Conservation (phyloP, 2,113 vertebrate genomes). For the Sinocyclocheilus anshuiensis region DNA sequence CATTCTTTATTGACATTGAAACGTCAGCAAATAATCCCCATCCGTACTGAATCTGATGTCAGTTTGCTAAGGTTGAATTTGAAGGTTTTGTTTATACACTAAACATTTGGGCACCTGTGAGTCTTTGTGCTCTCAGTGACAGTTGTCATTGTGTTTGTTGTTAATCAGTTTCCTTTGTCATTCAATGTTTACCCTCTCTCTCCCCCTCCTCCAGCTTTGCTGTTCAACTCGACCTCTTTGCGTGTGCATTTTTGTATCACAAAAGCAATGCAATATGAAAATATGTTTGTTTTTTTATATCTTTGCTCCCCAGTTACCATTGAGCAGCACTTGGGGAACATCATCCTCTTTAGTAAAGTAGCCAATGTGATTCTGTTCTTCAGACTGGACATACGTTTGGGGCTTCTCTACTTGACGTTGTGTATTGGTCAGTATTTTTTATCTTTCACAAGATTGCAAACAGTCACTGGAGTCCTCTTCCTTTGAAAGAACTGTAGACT, state of each 20-base stretch:
- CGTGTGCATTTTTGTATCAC: background rate
- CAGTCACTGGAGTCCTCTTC: background rate
- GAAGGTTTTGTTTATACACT: conserved; percentile 18
- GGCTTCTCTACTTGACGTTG: conserved; percentile 90
- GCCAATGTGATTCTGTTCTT: conserved; percentile 95
- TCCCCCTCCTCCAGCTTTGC: background rate
- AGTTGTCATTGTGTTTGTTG: conserved; percentile 20
- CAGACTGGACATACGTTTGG: conserved; percentile 91
- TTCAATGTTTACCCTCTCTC: background rate
- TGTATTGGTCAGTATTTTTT: conserved; percentile 77
- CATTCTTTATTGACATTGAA: background rate
- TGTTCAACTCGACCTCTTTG: background rate
- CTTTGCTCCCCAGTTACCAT: conserved; percentile 81
- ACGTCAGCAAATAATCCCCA: background rate
- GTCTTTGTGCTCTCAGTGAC: background rate
- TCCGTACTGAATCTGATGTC: background rate
- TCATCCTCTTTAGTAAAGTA: conserved; percentile 97
- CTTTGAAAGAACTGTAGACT: background rate
- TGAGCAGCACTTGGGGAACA: conserved; percentile 94
- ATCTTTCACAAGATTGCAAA: background rate
- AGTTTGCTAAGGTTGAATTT: background rate
- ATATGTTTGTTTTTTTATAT: background rate
- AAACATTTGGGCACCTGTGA: background rate
- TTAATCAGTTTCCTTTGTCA: conserved; percentile 7
- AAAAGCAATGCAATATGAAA: background rate